Conservation (phyloP, 1,140 invertebrate species). For the Aphis craccivora region DNA sequence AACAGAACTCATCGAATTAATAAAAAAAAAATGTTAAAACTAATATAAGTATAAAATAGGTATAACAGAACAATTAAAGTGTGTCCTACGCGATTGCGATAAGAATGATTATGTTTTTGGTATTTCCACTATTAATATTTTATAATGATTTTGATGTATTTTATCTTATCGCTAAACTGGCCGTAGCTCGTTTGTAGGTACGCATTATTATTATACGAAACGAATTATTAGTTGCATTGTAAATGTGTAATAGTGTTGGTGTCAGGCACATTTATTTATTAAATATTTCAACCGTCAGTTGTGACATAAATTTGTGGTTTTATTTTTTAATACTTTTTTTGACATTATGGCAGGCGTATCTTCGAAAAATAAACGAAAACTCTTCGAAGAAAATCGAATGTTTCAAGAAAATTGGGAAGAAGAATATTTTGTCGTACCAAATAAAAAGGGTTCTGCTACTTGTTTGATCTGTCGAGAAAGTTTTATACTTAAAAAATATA, state of each 20-base stretch:
- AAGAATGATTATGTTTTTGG: too few species aligned
- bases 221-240: not conserved
- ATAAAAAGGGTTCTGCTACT: not conserved
- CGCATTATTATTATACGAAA: not conserved
- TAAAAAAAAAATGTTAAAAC: too few species aligned
- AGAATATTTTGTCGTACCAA: not conserved
- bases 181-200: not conserved
- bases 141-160: not conserved
- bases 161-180: conserved; percentile 9
- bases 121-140: too few species aligned
- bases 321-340: not conserved
- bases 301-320: not conserved
- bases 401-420: conserved; percentile 18
- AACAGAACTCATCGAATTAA: too few species aligned
- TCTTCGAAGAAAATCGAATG: not conserved
- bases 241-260: not conserved
- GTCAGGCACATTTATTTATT: not conserved
- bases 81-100: too few species aligned
- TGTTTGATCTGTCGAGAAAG: not conserved
- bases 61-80: too few species aligned
- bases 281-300: not conserved
- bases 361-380: conserved; percentile 20
- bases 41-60: too few species aligned
- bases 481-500: not conserved
- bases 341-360: conserved; percentile 12